Percentiles rank a stretch among this genome's conserved stretches.
These are phyloP conservation scores for Perca schrenkii DNA, from an alignment of 2,113 vertebrate species.

Conservation along the genomic window DNA sequence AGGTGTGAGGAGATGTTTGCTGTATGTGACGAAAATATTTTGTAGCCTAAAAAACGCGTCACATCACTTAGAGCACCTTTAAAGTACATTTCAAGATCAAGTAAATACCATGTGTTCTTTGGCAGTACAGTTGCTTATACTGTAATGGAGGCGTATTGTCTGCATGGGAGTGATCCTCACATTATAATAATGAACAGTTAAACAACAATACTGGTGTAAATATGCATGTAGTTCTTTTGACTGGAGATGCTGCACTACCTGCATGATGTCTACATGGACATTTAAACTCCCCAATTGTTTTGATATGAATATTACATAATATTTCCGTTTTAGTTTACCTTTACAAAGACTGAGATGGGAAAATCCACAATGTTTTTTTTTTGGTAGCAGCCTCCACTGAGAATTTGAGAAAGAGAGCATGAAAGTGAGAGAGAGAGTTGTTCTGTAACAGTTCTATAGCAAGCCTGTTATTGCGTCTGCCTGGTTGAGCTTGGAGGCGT, in stretches of 20 bases:
- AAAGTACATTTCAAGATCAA: neutral
- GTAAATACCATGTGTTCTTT: neutral
- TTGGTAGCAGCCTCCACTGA: slow-evolving; percentile 15
- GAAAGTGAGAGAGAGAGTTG: slow-evolving; percentile 41
- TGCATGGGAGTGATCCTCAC: neutral
- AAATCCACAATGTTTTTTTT: slow-evolving; percentile 1
- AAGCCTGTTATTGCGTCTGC: slow-evolving; percentile 66
- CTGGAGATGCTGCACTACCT: neutral
- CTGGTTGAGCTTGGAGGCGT: slow-evolving; percentile 76
- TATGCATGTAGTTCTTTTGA: neutral
- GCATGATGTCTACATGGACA: neutral
- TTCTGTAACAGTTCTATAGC: slow-evolving; percentile 49
- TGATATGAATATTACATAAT: neutral
- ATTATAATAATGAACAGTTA: neutral
- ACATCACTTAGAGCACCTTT: too few species aligned
- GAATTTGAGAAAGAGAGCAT: slow-evolving; percentile 45
- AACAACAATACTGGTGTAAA: neutral
- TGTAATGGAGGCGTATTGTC: too few species aligned
- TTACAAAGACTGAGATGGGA: neutral
- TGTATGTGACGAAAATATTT: too few species aligned
- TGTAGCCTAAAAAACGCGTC: too few species aligned
- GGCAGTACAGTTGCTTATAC: neutral
- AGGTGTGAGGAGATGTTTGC: too few species aligned
- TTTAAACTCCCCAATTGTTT: neutral
- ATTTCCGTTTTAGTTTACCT: slow-evolving; percentile 15